These are phyloP conservation scores for Heliconius melpomene DNA, from an alignment of 1,140 invertebrate species.

Conservation along the genomic window DNA sequence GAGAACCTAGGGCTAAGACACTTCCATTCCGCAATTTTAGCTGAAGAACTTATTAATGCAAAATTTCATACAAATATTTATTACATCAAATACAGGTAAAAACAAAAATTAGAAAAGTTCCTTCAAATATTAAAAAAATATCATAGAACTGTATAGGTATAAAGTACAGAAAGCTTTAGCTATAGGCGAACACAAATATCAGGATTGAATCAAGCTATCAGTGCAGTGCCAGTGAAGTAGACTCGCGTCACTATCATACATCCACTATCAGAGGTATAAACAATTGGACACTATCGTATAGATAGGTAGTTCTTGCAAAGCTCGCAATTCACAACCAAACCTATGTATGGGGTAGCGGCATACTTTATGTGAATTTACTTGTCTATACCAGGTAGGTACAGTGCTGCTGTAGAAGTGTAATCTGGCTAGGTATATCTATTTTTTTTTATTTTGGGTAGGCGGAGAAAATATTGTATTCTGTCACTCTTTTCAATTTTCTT, in stretches of 20 bases:
- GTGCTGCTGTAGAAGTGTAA: too few relatives aligned
- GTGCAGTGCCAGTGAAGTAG: not conserved
- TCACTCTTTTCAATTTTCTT: too few relatives aligned
- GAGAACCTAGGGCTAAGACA: not conserved
- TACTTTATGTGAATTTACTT: not conserved
- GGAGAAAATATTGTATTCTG: too few relatives aligned
- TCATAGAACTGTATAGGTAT: not conserved
- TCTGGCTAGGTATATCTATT: too few relatives aligned
- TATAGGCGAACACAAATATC: not conserved
- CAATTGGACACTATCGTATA: constrained; percentile 4
- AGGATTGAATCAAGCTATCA: constrained; percentile 2
- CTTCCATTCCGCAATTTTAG: not conserved
- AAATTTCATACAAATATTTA: too few relatives aligned
- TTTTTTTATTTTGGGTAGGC: too few relatives aligned
- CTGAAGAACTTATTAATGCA: too few relatives aligned
- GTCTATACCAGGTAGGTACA: not conserved
- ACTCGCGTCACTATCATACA: not conserved
- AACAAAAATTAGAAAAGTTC: too few relatives aligned
- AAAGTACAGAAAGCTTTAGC: not conserved
- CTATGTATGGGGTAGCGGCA: constrained; percentile 9
- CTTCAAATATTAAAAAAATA: too few relatives aligned
- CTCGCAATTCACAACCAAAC: constrained; percentile 21
- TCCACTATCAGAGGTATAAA: not conserved
- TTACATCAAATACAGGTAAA: too few relatives aligned
- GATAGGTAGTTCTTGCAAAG: not conserved